These are phyloP conservation scores for Neodiprion fabricii DNA, from an alignment of 1,140 invertebrate genomes.

Conservation along the genomic window DNA sequence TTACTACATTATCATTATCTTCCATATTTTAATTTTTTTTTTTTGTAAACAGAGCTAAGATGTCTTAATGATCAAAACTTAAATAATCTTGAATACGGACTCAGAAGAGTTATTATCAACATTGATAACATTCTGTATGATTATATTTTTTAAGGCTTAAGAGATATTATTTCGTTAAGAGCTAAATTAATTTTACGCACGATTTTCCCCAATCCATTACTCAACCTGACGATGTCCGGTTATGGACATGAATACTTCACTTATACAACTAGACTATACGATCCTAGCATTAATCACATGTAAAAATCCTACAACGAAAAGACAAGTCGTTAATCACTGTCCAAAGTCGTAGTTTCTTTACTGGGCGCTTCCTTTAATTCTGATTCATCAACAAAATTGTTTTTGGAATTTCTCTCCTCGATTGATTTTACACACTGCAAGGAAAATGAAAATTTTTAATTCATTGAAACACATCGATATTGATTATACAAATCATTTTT, in stretches of 20 bases:
- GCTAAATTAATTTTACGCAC: background rate
- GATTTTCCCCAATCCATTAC: background rate
- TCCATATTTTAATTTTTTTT: too few species aligned
- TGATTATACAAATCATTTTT: too few species aligned
- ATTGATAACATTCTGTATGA: conserved; percentile 2
- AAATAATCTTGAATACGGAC: background rate
- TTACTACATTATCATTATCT: too few species aligned
- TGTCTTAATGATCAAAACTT: background rate
- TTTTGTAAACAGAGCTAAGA: background rate
- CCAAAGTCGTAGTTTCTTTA: conserved; percentile 50
- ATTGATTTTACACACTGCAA: conserved; percentile 57
- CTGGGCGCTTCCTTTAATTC: conserved; percentile 47
- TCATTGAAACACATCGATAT: too few species aligned
- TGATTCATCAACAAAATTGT: conserved; percentile 57
- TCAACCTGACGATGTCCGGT: background rate
- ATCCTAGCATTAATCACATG: background rate
- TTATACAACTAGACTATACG: background rate
- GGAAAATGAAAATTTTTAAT: background rate
- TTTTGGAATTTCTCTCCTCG: conserved; percentile 58
- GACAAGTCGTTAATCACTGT: conserved; percentile 50
- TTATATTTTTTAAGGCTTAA: conserved; percentile 4
- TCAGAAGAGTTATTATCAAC: background rate
- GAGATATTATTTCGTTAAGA: background rate
- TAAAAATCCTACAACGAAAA: conserved; percentile 15
- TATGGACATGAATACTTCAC: conserved; percentile 19